A percentile compares a stretch with the other conserved stretches of the same genome.
Evolutionary conservation across 2,797 vertebrate species (phyloP).

Genomic region (Crenuchus spilurus): DNA sequence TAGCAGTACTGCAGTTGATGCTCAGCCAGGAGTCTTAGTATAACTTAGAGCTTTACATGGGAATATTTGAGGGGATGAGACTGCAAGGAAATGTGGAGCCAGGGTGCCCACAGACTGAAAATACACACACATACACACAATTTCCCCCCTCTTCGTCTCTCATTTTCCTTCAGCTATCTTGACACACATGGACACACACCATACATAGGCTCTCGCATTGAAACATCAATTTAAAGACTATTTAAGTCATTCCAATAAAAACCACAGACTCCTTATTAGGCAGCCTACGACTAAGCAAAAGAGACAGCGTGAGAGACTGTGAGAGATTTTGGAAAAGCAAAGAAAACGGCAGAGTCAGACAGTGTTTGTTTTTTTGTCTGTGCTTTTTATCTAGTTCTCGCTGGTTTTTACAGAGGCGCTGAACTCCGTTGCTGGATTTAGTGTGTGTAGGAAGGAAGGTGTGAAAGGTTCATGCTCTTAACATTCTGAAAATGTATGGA

Average conservation of each 20-base stretch:
- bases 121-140: constrained; percentile 28
- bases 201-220: constrained; percentile 56
- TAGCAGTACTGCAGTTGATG: neutral
- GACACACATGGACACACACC: constrained; percentile 4
- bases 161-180: constrained; percentile 30
- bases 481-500: constrained; percentile 41
- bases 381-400: constrained; percentile 51
- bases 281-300: constrained; percentile 58
- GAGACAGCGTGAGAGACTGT: constrained; percentile 51
- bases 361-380: constrained; percentile 74
- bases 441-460: constrained; percentile 56
- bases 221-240: constrained; percentile 69
- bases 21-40: neutral
- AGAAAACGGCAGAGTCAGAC: constrained; percentile 63
- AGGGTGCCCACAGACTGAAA: constrained; percentile 55
- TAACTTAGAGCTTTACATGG: neutral
- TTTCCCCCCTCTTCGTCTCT: constrained; percentile 14
- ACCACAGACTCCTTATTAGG: constrained; percentile 66
- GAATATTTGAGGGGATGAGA: neutral
- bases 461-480: constrained; percentile 53
- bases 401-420: constrained; percentile 16
- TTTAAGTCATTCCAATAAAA: constrained; percentile 74
- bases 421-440: constrained; percentile 58
- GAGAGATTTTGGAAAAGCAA: constrained; percentile 61
- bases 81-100: constrained; percentile 38